Base-by-base conservation (phyloP, 1,140 invertebrate species). In the Drosophila neocordata region DNA sequence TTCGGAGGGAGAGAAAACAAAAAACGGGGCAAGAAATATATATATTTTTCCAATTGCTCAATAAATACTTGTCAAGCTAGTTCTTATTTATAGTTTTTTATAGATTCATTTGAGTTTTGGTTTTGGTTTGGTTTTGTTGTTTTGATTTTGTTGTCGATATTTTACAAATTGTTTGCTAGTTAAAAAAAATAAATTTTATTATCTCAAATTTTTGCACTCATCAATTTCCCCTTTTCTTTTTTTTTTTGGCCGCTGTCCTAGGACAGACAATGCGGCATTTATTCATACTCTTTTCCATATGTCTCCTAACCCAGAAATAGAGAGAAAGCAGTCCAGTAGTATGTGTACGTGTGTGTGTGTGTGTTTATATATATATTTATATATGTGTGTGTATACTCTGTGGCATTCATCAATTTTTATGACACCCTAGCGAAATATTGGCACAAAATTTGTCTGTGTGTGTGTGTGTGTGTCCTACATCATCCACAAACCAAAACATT, bases 381-480 rank as follows among this genome's bases (percentile, higher is more conserved):
- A 6, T 8, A 20, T 11, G 20, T 24, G 61, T 13, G 13, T 41
- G 7, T 15, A 15, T 18, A 9, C 41, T 20, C 15, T 48, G 41
- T 48, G 24, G 78, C 78, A 88, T 87, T 67, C 79, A 87, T 87
- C 82, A 87, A 88, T 79, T 87, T 87, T 87, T 87, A 87, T 82
- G 79, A 79, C 71, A 65, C 83, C 78, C 82, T 65, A 79, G 82
- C 79, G 82, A 79, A 72, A 76, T 37, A 9, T 59, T 51, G 60
- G 24, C 41, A 48, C 64, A 77, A 70, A 70, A 77, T 44, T 51
- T 34, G 35, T 59, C 15, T 38, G 4, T 53, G 69, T 69, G 15
- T 48, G 41, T 48, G 15, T 48, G 37, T 38, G 37, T 38, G 37
- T 38, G 37, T 37, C 9, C 41, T 9, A 15, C 41, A 48, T 48